Base-by-base conservation (phyloP, 2,113 vertebrate species). In the Struthio camelus region DNA sequence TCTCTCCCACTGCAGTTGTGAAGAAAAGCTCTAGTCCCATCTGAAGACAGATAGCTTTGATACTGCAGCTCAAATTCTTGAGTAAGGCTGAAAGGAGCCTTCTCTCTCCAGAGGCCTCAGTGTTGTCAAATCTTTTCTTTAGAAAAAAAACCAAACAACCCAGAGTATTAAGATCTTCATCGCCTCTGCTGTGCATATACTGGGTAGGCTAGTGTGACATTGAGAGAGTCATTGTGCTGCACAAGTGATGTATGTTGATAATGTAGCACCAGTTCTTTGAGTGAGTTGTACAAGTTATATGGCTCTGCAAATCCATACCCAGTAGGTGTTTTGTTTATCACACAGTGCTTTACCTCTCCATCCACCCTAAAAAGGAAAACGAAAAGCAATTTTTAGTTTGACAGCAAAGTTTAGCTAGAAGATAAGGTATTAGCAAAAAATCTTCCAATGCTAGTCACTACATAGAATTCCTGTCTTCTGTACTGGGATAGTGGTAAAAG, bases 151-250 rank as follows among this genome's bases (percentile, higher is more conserved):
- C 3, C 30, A 84, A 89, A 94, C 56, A 95, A 87, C 82, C 89
- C 92, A 87, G 66, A 92, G 77, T 87, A 93, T 92, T 53, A 80
- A 56, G 92, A 89, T 93, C 98, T 98, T 99, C 99, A 99, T 98
- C 99, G 99, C 98, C 99, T 99, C 98, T 99, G 99, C 98, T 99
- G 99, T 70, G 99, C 98, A 85, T 99, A 99, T 73, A 99, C 99
- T 1, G 99, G 99, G 98, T 99, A 99, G 85, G 99, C 99, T 98
- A 99, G 98, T 83, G 99, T 99, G 98, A 99, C 99, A 93, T 99
- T 99, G 97, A 99, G 98, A 97, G 99, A 99, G 99, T 99, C 99
- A 92, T 99, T 99, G 99, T 99, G 99, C 99, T 99, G 99, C 97
- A 99, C 99, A 3, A 99, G 98, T 76, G 99, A 99, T 2, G 99